Evolutionary conservation across 2,888 invertebrate species (phyloP), one percentile per base, ranked within the genome.

Genomic region (Balanococcus diminutus): DNA sequence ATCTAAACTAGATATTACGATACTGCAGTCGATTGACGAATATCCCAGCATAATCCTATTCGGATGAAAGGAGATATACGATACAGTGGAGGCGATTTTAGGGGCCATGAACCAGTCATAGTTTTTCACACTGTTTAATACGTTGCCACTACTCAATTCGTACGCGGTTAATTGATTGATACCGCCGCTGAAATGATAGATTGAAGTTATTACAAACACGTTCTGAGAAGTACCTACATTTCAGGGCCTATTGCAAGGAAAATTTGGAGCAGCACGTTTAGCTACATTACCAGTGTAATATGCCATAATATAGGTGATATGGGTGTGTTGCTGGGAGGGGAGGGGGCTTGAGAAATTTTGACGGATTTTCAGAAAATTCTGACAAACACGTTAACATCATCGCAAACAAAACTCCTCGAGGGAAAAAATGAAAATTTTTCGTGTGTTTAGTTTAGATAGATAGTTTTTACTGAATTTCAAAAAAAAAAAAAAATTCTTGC

Each of bases 61-160:
- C 51, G 97, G 96, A 90, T 98, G 98, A 91, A 97, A 98, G 88
- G 94, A 94, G 89, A 98, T 91, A 89, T 96, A 96, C 88, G 94
- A 94, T 87, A 97, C 95, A 75, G 96, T 95, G 5, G 86, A 22
- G 9, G 86, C 81, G 22, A 51, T 81, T 81, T 86, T 81, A 25
- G 87, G 87, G 14, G 75, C 81, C 87, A 87, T 95, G 91, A 98
- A 97, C 86, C 98, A 97, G 89, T 98, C 97, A 90, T 97, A 96
- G 90, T 95, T 94, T 89, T 95, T 95, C 89, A 98, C 94, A 3
- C 94, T 93, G 90, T 95, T 96, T 87, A 96, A 91, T 75, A 92
- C 90, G 28, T 92, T 91, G 75, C 97, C 97, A 88, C 92, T 92
- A 9, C 56, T 11, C 88, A 94, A 91, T 89, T 94, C 94, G 91